Conservation (phyloP, 2,797 vertebrate species). For the Rhyacichthys aspro region DNA sequence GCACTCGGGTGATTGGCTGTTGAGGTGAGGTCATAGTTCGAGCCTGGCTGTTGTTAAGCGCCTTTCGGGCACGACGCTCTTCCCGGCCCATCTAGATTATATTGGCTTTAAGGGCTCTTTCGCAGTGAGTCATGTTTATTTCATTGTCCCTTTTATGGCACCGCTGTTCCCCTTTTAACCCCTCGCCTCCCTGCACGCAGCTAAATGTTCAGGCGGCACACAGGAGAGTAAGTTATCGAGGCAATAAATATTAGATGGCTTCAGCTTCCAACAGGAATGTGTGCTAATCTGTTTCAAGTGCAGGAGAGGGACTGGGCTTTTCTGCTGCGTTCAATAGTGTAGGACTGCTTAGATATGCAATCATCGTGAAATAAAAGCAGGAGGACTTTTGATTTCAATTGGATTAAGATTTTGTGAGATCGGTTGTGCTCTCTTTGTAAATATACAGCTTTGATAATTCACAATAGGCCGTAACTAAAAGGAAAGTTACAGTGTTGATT, state of each 20-base stretch:
- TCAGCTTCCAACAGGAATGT: conserved; percentile 52
- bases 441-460: neutral
- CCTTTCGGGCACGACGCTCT: conserved; percentile 39
- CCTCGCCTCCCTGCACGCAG: conserved; percentile 58
- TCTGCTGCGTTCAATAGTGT: conserved; percentile 23
- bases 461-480: neutral
- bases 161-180: conserved; percentile 73
- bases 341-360: conserved; percentile 11
- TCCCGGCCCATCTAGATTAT: conserved; percentile 42
- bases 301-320: conserved; percentile 35
- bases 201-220: conserved; percentile 66
- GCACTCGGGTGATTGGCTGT: conserved; percentile 19
- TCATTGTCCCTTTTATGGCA: conserved; percentile 75
- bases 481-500: conserved; percentile 4
- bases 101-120: conserved; percentile 69
- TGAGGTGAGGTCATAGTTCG: conserved; percentile 43
- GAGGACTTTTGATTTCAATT: neutral
- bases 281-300: conserved; percentile 69
- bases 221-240: conserved; percentile 69
- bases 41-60: conserved; percentile 39
- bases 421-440: neutral
- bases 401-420: conserved; percentile 1
- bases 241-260: conserved; percentile 75
- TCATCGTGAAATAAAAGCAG: conserved; percentile 8
- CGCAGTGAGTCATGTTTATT: conserved; percentile 75